A percentile compares a stretch with the other conserved stretches of the same genome.
Conservation (phyloP, 2,797 vertebrate species). For the Discoglossus pictus region DNA sequence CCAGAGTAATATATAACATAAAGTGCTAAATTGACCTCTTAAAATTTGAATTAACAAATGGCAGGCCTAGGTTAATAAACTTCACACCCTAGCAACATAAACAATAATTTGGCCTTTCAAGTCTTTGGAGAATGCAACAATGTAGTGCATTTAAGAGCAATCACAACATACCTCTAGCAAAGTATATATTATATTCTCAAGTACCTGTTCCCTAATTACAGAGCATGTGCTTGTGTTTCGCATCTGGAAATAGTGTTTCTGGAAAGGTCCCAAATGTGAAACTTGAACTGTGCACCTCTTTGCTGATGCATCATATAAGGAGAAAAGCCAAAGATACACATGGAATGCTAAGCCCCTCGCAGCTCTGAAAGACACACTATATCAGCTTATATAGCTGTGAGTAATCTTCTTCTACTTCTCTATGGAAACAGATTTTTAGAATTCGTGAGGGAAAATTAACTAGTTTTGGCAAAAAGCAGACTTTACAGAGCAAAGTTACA, state of each 20-base stretch:
- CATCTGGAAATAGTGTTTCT: constrained; percentile 50
- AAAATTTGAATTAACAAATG: constrained; percentile 31
- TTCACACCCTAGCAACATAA: constrained; percentile 36
- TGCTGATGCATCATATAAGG: constrained; percentile 49
- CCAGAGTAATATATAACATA: constrained; percentile 28
- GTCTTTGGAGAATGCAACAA: constrained; percentile 31
- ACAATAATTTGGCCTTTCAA: constrained; percentile 16
- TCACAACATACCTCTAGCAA: constrained; percentile 34
- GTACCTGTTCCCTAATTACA: constrained; percentile 49
- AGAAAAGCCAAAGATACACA: constrained; percentile 50
- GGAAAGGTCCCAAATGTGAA: constrained; percentile 44
- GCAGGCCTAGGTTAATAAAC: constrained; percentile 32
- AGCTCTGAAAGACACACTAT: constrained; percentile 49
- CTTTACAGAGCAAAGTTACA: constrained; percentile 43
- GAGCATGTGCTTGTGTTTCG: constrained; percentile 40
- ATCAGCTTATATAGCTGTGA: constrained; percentile 51
- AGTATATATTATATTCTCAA: constrained; percentile 24
- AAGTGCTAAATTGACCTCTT: constrained; percentile 22
- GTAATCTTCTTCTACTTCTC: constrained; percentile 50
- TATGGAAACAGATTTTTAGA: constrained; percentile 46
- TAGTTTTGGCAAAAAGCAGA: constrained; percentile 40
- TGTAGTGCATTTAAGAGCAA: constrained; percentile 19
- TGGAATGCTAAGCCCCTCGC: constrained; percentile 44
- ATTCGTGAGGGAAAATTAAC: constrained; percentile 48
- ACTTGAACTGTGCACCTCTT: constrained; percentile 49